Percentiles rank a stretch among this genome's conserved stretches.
phyloP scores from a whole-genome alignment of 1,140 invertebrate species.

The Brachionus angularis region DNA sequence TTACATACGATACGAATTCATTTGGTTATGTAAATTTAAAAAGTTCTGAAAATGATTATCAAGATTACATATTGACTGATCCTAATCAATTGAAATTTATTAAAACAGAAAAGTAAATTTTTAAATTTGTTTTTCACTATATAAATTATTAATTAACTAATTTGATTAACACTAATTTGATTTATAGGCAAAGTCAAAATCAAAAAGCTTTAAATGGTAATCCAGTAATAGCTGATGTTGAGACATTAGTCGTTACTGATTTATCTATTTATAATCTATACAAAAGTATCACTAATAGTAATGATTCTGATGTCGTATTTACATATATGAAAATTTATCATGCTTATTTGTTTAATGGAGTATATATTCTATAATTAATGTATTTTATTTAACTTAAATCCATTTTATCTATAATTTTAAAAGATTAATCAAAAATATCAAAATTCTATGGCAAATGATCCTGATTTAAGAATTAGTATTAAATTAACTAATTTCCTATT shows the following conservation, averaged over 20 bases:
- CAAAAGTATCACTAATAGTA: background rate
- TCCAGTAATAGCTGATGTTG: background rate
- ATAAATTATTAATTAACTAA: no score
- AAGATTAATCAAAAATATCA: slow-evolving; percentile 36
- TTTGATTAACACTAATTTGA: background rate
- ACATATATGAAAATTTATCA: slow-evolving; percentile 13
- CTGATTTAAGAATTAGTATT: slow-evolving; percentile 14
- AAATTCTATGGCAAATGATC: slow-evolving; percentile 20
- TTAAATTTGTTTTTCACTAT: no score
- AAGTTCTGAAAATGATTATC: no score
- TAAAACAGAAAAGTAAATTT: no score
- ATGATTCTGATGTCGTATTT: background rate
- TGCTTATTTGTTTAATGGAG: slow-evolving; percentile 4
- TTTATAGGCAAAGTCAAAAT: background rate
- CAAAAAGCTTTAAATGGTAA: background rate
- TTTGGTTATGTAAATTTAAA: background rate
- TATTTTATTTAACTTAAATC: background rate
- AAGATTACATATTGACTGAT: no score
- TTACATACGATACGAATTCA: background rate
- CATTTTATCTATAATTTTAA: background rate
- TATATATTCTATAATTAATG: background rate
- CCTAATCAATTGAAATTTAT: no score
- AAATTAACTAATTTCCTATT: slow-evolving; percentile 14
- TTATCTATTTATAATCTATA: slow-evolving; percentile 6
- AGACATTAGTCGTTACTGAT: slow-evolving; percentile 23